Evolutionary conservation across 2,113 vertebrate species (phyloP).

Genomic region (Dromiciops gliroides): DNA sequence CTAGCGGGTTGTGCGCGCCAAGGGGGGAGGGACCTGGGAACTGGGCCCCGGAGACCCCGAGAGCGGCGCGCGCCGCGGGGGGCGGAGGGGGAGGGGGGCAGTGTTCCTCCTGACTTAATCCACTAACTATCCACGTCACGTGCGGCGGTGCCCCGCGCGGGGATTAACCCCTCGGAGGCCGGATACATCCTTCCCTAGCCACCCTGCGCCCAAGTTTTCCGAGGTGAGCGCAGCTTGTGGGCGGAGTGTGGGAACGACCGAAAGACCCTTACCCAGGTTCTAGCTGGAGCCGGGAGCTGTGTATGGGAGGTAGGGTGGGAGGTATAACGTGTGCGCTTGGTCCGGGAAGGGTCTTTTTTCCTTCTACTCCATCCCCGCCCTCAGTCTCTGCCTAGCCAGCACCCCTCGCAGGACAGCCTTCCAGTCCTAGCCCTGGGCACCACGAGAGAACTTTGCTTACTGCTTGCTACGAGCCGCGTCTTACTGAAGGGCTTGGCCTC

Average conservation of each 20-base stretch:
- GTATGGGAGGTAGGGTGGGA: background rate
- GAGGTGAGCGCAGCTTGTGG: background rate
- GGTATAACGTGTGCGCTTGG: background rate
- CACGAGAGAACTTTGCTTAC: background rate
- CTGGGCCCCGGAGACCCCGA: slow-evolving; percentile 75
- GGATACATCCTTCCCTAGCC: slow-evolving; percentile 50
- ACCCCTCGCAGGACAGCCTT: background rate
- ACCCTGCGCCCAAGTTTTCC: background rate
- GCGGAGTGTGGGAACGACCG: background rate
- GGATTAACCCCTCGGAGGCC: slow-evolving; percentile 77
- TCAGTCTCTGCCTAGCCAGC: background rate
- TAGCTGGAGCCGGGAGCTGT: background rate
- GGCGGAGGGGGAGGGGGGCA: slow-evolving; percentile 46
- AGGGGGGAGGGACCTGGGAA: slow-evolving; percentile 77
- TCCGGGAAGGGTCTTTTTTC: slow-evolving; percentile 27
- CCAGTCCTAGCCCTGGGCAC: background rate
- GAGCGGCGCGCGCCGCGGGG: slow-evolving; percentile 72
- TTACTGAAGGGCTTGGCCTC: background rate
- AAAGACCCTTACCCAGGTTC: background rate
- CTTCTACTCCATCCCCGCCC: background rate
- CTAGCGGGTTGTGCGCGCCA: slow-evolving; percentile 65
- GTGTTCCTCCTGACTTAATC: slow-evolving; percentile 72
- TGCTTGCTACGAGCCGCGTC: background rate
- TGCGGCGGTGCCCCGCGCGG: slow-evolving; percentile 62
- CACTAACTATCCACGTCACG: slow-evolving; percentile 79